Percentiles rank a stretch among this genome's conserved stretches.
These are phyloP conservation scores for Ectemnius cavifrons DNA, from an alignment of 2,888 invertebrate genomes.

Conservation along the genomic window DNA sequence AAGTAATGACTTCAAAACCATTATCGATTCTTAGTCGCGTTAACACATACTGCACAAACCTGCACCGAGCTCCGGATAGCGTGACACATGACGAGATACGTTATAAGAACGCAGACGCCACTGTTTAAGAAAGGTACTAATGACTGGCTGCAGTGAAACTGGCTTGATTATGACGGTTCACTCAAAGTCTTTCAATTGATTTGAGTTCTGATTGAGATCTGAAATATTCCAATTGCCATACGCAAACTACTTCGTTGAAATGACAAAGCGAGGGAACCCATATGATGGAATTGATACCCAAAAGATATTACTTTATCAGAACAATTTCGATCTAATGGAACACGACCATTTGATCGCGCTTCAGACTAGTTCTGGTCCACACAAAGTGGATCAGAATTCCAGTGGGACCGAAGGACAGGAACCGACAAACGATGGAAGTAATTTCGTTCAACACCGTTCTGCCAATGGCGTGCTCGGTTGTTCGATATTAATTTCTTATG, in stretches of 20 bases:
- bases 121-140: constrained; percentile 61
- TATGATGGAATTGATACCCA: neutral
- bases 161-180: constrained; percentile 17
- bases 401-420: constrained; percentile 31
- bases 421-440: constrained; percentile 38
- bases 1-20: constrained; percentile 34
- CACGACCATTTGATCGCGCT: constrained; percentile 17
- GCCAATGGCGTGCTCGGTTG: constrained; percentile 45
- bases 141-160: constrained; percentile 41
- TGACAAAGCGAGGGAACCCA: too few species aligned
- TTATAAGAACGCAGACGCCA: constrained; percentile 66
- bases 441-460: constrained; percentile 41
- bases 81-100: constrained; percentile 71
- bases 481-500: constrained; percentile 50
- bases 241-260: constrained; percentile 1
- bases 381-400: constrained; percentile 26
- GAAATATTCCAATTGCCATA: neutral
- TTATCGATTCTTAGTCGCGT: constrained; percentile 44
- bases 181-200: neutral
- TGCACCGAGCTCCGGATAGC: constrained; percentile 59
- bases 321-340: neutral
- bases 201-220: neutral
- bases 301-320: neutral
- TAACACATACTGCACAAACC: constrained; percentile 40
- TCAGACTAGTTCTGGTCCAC: constrained; percentile 21